Evolutionary conservation across 2,888 invertebrate genomes (phyloP).

Genomic region (Ophion slaviceki): DNA sequence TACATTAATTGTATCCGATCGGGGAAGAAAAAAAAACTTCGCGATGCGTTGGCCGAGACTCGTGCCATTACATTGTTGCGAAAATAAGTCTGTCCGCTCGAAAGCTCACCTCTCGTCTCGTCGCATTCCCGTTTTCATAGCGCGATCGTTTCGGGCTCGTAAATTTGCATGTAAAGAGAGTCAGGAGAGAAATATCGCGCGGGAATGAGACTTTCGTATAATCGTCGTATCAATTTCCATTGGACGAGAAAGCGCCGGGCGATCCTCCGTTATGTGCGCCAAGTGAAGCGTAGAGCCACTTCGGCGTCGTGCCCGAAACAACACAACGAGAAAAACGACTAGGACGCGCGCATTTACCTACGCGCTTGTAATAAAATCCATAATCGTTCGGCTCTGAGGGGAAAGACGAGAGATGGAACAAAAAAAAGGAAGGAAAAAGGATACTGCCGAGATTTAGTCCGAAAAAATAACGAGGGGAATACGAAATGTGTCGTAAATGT

Average conservation of each 20-base stretch:
- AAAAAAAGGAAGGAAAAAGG: not conserved
- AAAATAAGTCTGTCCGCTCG: not conserved
- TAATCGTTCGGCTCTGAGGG: constrained; percentile 16
- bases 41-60: not conserved
- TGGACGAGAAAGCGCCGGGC: constrained; percentile 43
- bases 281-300: constrained; percentile 30
- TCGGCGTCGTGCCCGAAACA: constrained; percentile 4
- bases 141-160: constrained; percentile 6
- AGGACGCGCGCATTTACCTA: constrained; percentile 8
- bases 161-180: constrained; percentile 20
- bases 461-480: constrained; percentile 3
- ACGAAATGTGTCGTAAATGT: not conserved
- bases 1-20: no score
- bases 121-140: constrained; percentile 30
- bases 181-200: constrained; percentile 16
- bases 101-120: not conserved
- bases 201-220: constrained; percentile 32
- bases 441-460: not conserved
- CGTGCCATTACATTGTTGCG: constrained; percentile 12
- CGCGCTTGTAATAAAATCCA: constrained; percentile 18
- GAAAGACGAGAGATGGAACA: not conserved
- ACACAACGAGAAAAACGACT: not conserved
- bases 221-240: constrained; percentile 47
- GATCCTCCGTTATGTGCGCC: constrained; percentile 11
- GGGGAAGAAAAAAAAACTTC: no score